Evolutionary conservation across 1,140 invertebrate genomes (phyloP), one percentile per base, ranked within the genome.

Genomic region (Pogonomyrmex barbatus): DNA sequence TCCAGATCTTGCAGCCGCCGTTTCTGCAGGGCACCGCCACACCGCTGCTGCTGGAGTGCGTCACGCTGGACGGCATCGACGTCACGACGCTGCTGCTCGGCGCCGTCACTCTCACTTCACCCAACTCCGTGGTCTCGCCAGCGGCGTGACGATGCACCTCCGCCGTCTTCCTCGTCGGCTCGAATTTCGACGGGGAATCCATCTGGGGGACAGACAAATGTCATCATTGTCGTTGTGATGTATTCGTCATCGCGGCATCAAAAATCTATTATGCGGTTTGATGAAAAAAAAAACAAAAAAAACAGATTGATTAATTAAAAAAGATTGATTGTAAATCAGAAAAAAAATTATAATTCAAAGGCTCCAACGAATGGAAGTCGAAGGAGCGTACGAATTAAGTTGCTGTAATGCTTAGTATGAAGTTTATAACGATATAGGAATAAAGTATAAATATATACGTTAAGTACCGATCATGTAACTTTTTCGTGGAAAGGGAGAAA

Each of bases 41-140:
- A 4, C 50, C n/a, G 9, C 39, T 78, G 4, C 39, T 68, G 4
- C 60, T 70, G 2, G 82, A 56, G 24, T 63, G 86, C 9, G 14
- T 47, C 10, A 65, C 24, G 24, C 24, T 67, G 42, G 86, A 79
- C 2, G 91, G 82, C 63, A 83, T 67, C 50, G 86, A 79, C 2
- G 91, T 85, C 60, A 87, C 87, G 33, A 77, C 82, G 47, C 54
- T 89, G 14, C 36, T 78, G 10, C 84, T 84, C 36, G 87, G 62
- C 14, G 47, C 65, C 8, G 77, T 67, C 9, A 75, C 71, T 42
- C 88, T 91, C 77, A 94, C 82, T 70, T 93, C 93, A 3, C 86
- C 83, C 6, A 94, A 58, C 79, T 94, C 94, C 4, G 92, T 93
- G 30, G 85, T 91, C 2, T 84, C 91, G 10, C 79, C 79, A 42